A percentile compares a stretch with the other conserved stretches of the same genome.
These are phyloP conservation scores for Sebastolobus alascanus DNA, from an alignment of 2,797 vertebrate genomes.

Conservation along the genomic window DNA sequence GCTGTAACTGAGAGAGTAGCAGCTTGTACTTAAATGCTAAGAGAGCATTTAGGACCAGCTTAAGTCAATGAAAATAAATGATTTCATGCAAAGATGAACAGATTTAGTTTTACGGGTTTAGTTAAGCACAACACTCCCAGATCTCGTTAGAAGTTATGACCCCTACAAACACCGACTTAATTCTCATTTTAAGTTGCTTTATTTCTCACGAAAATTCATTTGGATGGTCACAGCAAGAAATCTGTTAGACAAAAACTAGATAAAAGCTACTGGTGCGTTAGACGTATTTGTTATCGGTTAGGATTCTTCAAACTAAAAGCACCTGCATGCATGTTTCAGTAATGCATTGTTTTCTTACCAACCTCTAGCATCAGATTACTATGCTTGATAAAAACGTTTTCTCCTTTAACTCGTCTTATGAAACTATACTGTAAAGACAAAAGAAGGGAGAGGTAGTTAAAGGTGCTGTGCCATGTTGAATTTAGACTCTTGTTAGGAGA, in stretches of 20 bases:
- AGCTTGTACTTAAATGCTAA: conserved; percentile 64
- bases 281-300: conserved; percentile 13
- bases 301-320: conserved; percentile 39
- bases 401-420: conserved; percentile 95
- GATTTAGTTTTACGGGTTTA: conserved; percentile 50
- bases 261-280: conserved; percentile 13
- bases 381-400: conserved; percentile 99
- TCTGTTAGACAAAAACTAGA: conserved; percentile 16
- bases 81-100: conserved; percentile 61
- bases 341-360: conserved; percentile 85
- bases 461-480: background rate
- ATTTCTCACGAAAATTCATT: conserved; percentile 12
- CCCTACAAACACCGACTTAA: conserved; percentile 13
- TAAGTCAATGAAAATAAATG: conserved; percentile 12
- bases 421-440: conserved; percentile 96
- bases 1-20: conserved; percentile 20
- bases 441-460: conserved; percentile 66
- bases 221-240: conserved; percentile 47
- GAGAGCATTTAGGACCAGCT: conserved; percentile 59
- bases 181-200: conserved; percentile 9
- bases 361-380: conserved; percentile 99
- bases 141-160: conserved; percentile 43
- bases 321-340: conserved; percentile 68
- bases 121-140: conserved; percentile 68
- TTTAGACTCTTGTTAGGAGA: conserved; percentile 30